Evolutionary conservation across 2,113 vertebrate genomes (phyloP).

Genomic region (Cavia porcellus): DNA sequence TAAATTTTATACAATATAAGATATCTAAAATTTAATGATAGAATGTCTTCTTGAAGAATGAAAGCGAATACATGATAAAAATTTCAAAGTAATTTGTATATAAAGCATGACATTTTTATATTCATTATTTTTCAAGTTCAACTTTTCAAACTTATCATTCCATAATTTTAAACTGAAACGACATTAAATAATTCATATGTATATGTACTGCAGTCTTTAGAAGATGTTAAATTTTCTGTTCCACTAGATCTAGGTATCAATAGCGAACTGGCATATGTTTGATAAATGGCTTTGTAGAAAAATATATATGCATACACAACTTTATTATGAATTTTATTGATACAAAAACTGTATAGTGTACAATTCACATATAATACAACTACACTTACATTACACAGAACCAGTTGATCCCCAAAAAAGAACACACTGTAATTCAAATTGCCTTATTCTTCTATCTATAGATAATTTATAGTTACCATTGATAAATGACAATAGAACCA

Average conservation of each 20-base stretch:
- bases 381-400: neutral
- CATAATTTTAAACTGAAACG: constrained; percentile 29
- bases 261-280: neutral
- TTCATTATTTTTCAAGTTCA: neutral
- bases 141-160: neutral
- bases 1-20: neutral
- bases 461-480: neutral
- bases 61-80: constrained; percentile 12
- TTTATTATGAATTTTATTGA: neutral
- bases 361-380: neutral
- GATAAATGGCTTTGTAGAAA: neutral
- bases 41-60: neutral
- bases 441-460: neutral
- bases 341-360: neutral
- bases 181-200: neutral
- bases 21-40: neutral
- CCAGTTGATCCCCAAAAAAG: neutral
- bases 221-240: neutral
- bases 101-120: neutral
- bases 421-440: neutral
- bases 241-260: neutral
- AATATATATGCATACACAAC: neutral
- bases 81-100: neutral
- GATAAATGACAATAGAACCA: neutral
- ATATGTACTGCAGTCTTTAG: neutral